Percentiles rank a stretch among this genome's conserved stretches.
These are phyloP conservation scores for Parapsyche elsis DNA, from an alignment of 1,140 invertebrate genomes.

Conservation along the genomic window DNA sequence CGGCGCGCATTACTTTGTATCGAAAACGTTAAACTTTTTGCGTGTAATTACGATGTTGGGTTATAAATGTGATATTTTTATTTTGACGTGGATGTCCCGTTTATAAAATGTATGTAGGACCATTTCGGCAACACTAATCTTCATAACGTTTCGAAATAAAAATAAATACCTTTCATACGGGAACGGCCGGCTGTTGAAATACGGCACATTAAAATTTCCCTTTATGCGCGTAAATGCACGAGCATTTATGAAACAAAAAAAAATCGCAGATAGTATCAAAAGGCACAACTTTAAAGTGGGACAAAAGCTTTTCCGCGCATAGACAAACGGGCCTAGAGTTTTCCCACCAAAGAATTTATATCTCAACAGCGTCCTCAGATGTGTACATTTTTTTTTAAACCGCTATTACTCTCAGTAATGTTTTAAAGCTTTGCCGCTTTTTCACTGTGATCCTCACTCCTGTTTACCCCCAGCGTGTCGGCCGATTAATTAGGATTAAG, in stretches of 20 bases:
- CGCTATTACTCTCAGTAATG: constrained; percentile 17
- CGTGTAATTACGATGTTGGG: too few species aligned
- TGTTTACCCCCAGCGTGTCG: constrained; percentile 28
- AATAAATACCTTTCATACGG: not conserved
- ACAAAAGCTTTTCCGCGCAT: not conserved
- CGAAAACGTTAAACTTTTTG: too few species aligned
- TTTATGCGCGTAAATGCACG: not conserved
- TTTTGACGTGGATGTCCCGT: too few species aligned
- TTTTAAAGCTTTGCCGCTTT: constrained; percentile 11
- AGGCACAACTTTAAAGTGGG: not conserved
- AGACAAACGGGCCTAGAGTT: too few species aligned
- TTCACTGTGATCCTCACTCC: constrained; percentile 9
- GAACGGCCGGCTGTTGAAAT: not conserved
- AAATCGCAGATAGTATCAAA: not conserved
- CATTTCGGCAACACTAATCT: not conserved
- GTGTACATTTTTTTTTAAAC: not conserved
- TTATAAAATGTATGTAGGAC: too few species aligned
- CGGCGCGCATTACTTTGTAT: too few species aligned
- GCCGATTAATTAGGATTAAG: constrained; percentile 48
- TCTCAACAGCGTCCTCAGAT: not conserved
- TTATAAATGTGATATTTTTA: too few species aligned
- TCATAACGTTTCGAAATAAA: not conserved
- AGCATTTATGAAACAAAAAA: too few species aligned
- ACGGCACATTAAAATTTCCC: not conserved
- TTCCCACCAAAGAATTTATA: too few species aligned